These are phyloP conservation scores for crab-eating macaque (Macaca fascicularis) DNA, from an alignment of 2,113 vertebrate genomes.

Conservation along the genomic window T2T-MFA8v1.1 NC_088386.1:11662001-11662500, in stretches of 20 bases:
- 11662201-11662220: conserved; percentile 66
- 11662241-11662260: conserved; percentile 1
- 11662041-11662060: conserved; percentile 83
- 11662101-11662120: conserved; percentile 83
- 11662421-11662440: background rate
- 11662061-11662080: conserved; percentile 75
- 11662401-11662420: background rate
- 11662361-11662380: conserved; percentile 22
- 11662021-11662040: conserved; percentile 83
- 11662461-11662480: background rate
- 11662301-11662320: conserved; percentile 45
- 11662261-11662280: background rate
- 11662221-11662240: background rate
- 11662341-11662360: conserved; percentile 60
- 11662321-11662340: conserved; percentile 75
- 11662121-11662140: conserved; percentile 86
- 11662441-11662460: background rate
- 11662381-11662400: conserved; percentile 34
- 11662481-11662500: background rate
- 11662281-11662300: conserved; percentile 23
- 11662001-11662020: conserved; percentile 71
- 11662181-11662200: conserved; percentile 61
- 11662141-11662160: conserved; percentile 84
- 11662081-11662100: conserved; percentile 82
- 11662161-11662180: conserved; percentile 78